Base-by-base conservation (phyloP, 2,888 invertebrate genomes). In the Agrotis clavis region DNA sequence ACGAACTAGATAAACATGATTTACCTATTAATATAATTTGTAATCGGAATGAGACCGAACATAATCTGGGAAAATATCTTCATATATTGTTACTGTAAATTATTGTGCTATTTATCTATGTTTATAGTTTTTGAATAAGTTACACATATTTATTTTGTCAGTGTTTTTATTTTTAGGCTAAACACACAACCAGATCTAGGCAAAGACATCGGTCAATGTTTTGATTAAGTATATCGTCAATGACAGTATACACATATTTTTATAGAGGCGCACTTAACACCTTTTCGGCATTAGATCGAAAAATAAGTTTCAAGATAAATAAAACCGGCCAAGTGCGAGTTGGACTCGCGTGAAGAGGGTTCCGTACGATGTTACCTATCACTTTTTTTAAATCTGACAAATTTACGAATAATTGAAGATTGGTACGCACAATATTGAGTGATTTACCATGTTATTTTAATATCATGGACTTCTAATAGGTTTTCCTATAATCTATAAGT, bases 31-130 rank as follows among this genome's bases (percentile, higher is more conserved):
- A 66, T 14, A 14, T n/a, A n/a, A 47, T 30, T 25, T 48, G n/a
- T 45, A 45, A 35, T 50, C 18, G 0, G 4, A 14, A 35, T 0
- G 67, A 16, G 2, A 21, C 50, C 41, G 48, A 62, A 4, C 7
- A 30, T 19, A 61, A n/a, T 25, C 2, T 59, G 16, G 25, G 5
- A 4, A 48, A 30, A 19, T 48, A 50, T 16, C 14, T 54, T 54
- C 1, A 25, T 57, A 70, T 25, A 4, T 11, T 21, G n/a, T 56
- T 56, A 35, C 25, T 71, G 18, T 45, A 18, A 48, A 4, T 41
- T 48, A 11, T 73, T 54, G 74, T 73, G n/a, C 45, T 61, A 25
- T 60, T 47, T 47, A 57, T 71, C 14, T 21, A n/a, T 45, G n/a
- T 0, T 56, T 56, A 16, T 35, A 25, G n/a, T 57, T 71, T 50